Base-by-base conservation (phyloP, 2,797 vertebrate genomes). In the Varecia variegata region DNA sequence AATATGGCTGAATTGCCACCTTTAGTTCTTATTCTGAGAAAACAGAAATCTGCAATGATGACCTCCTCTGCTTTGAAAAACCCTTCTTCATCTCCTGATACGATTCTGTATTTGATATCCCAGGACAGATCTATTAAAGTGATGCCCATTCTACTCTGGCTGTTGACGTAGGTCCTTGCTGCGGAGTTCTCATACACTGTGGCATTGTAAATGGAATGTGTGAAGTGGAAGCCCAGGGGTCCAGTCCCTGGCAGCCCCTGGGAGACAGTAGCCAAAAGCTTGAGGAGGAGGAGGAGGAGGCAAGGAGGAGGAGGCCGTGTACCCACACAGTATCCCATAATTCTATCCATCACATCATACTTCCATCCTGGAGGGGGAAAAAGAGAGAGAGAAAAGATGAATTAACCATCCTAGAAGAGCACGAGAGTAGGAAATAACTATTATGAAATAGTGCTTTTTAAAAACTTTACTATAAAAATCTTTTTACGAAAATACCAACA, bases 41-140 rank as follows among this genome's bases (percentile, higher is more conserved):
- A 99, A 98, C 99, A 99, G 97, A 99, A 99, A 98, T 99, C 99
- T 3, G 99, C 99, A 81, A 99, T 99, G 67, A 99, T 97, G 20
- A 99, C 99, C 97, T 99, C 99, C 97, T 99, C 99, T 0, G 99
- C 99, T 98, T 99, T 99, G 98, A 99, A 99, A 98, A 99, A 99
- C 1, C 99, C 99, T 95, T 99, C 99, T 0, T 99, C 99, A 1
- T 99, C 99, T 7, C 99, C 99, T 7, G 99, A 99, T 35, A 99
- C 99, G 96, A 99, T 99, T 98, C 99, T 99, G 98, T 99, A 99
- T 93, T 99, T 99, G 94, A 99, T 98, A 95, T 99, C 99, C 99
- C 99, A 99, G 0, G 99, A 99, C 58, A 99, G 98, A 95, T 99
- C 99, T 15, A 98, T 97, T 88, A 99, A 97, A 25, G 98, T 99